Base-by-base conservation (phyloP, 2,888 invertebrate species). In the Epinotia demarniana region DNA sequence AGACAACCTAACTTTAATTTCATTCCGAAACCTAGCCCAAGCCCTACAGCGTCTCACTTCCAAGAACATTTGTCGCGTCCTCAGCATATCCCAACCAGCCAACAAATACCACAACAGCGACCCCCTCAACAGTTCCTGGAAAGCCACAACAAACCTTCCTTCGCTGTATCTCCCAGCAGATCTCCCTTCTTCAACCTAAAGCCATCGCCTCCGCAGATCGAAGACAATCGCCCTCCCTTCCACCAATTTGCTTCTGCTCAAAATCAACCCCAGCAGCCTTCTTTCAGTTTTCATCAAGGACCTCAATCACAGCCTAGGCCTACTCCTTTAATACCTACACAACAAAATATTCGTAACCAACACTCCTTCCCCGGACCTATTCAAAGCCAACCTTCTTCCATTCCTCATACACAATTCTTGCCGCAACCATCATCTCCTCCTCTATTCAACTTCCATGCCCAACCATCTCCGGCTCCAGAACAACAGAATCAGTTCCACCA, bases 21-120 rank as follows among this genome's bases (percentile, higher is more conserved):
- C 57, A 83, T 84, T 49, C 83, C 89, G 23, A 89, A 90, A 75
- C 89, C 89, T 19, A 89, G 87, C 66, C 87, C 89, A 53, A 92
- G 87, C 77, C 86, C 93, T 5, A 82, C 87, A 68, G 85, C 93
- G 63, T 75, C 81, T 69, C 89, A 90, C 71, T 90, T 92, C 78
- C 90, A 90, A 79, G 92, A 93, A 19, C 87, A 90, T 79, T 88
- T 86, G 61, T 85, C 82, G 64, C 87, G 88, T 53, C 90, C 90
- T 27, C 90, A 89, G 64, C 80, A 88, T 68, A 86, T 92, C 66
- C 86, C 91, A 6, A 83, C 86, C 13, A 92, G 84, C 76, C 94
- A 95, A 84, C 95, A 95, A 75, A 88, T 95, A 77, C 94, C 95
- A 8, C 95, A 95, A 79, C 92, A 87, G 81, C 85, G 87, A 82